These are phyloP conservation scores for Azorinus chamasolen DNA, from an alignment of 2,888 invertebrate genomes.

Conservation along the genomic window DNA sequence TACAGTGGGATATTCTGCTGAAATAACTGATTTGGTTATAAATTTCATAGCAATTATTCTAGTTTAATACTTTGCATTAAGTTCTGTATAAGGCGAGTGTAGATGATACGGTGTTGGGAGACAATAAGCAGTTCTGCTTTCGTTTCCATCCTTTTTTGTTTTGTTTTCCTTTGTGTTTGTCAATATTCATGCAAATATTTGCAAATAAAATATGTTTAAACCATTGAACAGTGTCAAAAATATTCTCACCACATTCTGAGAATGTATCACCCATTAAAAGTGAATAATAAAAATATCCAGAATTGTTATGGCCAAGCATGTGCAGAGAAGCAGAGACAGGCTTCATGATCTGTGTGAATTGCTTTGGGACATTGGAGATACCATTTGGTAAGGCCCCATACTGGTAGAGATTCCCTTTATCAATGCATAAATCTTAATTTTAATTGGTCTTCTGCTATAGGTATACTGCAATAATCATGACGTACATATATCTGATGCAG, in stretches of 20 bases:
- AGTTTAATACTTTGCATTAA: too few species aligned
- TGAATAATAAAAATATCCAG: conserved; percentile 49
- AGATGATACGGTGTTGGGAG: too few species aligned
- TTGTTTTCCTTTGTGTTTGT: too few species aligned
- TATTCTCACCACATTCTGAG: conserved; percentile 3
- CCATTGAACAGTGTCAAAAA: conserved; percentile 16
- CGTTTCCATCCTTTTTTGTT: too few species aligned
- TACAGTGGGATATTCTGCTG: too few species aligned
- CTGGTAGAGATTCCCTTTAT: conserved; percentile 53
- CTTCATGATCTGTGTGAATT: conserved; percentile 64
- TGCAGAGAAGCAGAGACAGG: conserved; percentile 60
- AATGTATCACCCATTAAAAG: conserved; percentile 4
- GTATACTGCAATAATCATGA: conserved; percentile 58
- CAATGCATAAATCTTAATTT: conserved; percentile 55
- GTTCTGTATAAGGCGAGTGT: too few species aligned
- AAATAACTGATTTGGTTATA: too few species aligned
- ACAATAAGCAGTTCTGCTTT: conserved; percentile 3
- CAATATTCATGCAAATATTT: too few species aligned
- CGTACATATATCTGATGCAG: conserved; percentile 58
- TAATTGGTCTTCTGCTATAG: conserved; percentile 37
- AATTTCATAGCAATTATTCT: too few species aligned
- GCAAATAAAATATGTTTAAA: too few species aligned
- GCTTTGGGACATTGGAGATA: conserved; percentile 46
- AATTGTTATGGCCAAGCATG: conserved; percentile 31
- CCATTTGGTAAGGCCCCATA: conserved; percentile 61